Conservation (phyloP, 2,888 invertebrate genomes). For the Heliconius cydno region DNA sequence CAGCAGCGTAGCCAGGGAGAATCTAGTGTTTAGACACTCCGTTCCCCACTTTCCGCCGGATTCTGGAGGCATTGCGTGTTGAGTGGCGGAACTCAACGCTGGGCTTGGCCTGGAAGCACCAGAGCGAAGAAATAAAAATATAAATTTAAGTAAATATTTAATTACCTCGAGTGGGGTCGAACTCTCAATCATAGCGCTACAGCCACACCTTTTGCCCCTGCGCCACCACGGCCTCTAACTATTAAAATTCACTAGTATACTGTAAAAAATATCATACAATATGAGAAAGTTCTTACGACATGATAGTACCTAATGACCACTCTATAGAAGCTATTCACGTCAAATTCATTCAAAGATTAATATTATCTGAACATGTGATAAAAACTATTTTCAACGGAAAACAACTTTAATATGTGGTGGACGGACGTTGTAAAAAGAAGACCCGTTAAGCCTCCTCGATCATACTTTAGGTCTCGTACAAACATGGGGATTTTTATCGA, state of each 20-base stretch:
- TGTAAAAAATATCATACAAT: neutral
- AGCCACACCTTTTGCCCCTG: too few species aligned
- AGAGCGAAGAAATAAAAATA: too few species aligned
- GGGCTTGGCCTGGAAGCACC: too few species aligned
- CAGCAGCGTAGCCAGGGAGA: too few species aligned
- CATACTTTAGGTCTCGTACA: slow-evolving; percentile 27
- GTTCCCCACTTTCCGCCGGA: too few species aligned
- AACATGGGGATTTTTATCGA: neutral
- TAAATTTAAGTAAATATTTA: too few species aligned
- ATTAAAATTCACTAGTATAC: too few species aligned
- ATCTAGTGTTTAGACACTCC: too few species aligned
- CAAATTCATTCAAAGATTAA: slow-evolving; percentile 15
- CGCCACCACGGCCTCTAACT: neutral
- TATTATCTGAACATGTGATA: slow-evolving; percentile 6
- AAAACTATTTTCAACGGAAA: slow-evolving; percentile 17
- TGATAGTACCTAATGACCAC: neutral
- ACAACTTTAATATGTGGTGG: slow-evolving; percentile 23
- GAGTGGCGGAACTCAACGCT: too few species aligned
- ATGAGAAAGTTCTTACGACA: neutral
- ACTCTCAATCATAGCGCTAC: too few species aligned
- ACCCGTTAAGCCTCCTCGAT: slow-evolving; percentile 24
- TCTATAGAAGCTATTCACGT: neutral
- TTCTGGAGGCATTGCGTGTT: too few species aligned
- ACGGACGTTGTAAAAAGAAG: slow-evolving; percentile 14
- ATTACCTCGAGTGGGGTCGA: too few species aligned